Evolutionary conservation across 2,888 invertebrate genomes (phyloP).

Genomic region (Drosophila fungiperda): DNA sequence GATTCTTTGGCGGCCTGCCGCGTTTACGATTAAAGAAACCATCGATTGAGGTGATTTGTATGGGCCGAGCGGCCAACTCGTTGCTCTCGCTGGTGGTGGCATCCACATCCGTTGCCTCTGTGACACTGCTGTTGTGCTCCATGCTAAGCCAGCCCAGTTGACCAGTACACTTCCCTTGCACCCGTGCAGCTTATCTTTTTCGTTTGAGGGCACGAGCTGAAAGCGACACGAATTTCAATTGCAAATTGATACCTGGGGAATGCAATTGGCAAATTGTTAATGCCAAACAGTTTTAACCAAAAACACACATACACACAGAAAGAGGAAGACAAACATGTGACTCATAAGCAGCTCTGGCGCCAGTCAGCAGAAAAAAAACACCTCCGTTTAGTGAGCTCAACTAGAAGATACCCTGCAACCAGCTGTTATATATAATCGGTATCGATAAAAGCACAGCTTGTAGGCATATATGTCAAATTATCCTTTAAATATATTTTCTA

Average conservation of each 20-base stretch:
- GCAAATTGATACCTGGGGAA: conserved; percentile 63
- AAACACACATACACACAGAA: not conserved
- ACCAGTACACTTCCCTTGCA: not conserved
- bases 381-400: not conserved
- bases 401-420: not conserved
- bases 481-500: not conserved
- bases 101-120: conserved; percentile 36
- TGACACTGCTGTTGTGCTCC: conserved; percentile 36
- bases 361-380: conserved; percentile 51
- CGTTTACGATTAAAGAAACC: conserved; percentile 96
- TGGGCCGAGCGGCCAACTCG: conserved; percentile 52
- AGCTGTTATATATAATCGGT: not conserved
- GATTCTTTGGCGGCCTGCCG: conserved; percentile 98
- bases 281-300: conserved; percentile 21
- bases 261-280: conserved; percentile 45
- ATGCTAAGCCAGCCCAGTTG: conserved; percentile 18
- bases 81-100: conserved; percentile 20
- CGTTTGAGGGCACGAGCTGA: conserved; percentile 44
- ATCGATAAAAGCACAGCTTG: not conserved
- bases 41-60: conserved; percentile 90
- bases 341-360: conserved; percentile 44
- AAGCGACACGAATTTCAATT: conserved; percentile 39
- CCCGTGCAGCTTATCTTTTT: conserved; percentile 12
- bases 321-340: conserved; percentile 21
- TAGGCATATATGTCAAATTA: not conserved